A percentile compares a stretch with the other conserved stretches of the same genome.
Conservation (phyloP, 2,888 invertebrate genomes). For the Dasypogon diadema region DNA sequence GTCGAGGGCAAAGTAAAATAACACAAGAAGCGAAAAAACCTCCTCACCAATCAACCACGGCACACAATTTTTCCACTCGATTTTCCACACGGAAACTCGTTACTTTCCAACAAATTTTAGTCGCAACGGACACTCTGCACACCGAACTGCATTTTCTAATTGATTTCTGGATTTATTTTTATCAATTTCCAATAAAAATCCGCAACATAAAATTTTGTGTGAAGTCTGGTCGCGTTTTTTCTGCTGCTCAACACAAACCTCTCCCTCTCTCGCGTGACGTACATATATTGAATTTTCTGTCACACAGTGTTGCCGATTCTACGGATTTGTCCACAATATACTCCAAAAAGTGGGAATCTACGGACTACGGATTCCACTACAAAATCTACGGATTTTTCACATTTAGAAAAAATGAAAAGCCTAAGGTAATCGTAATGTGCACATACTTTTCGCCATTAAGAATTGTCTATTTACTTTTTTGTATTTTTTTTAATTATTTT, state of each 20-base stretch:
- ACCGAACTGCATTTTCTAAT: constrained; percentile 25
- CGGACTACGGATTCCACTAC: no score
- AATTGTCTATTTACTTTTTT: no score
- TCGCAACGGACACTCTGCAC: constrained; percentile 14
- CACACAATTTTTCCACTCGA: not conserved
- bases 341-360: no score
- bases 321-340: no score
- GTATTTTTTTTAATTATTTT: no score
- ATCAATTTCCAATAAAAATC: constrained; percentile 31
- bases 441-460: no score
- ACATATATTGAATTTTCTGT: constrained; percentile 3
- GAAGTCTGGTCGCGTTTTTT: constrained; percentile 39
- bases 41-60: constrained; percentile 33
- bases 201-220: constrained; percentile 32
- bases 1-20: constrained; percentile 44
- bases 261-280: constrained; percentile 28
- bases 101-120: constrained; percentile 5
- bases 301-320: no score
- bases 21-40: constrained; percentile 15
- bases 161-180: constrained; percentile 44
- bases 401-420: no score
- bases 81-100: constrained; percentile 7
- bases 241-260: constrained; percentile 22
- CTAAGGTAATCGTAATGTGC: no score
- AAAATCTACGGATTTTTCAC: no score